Base-by-base conservation (phyloP, 2,113 vertebrate genomes). In the Silurus meridionalis region DNA sequence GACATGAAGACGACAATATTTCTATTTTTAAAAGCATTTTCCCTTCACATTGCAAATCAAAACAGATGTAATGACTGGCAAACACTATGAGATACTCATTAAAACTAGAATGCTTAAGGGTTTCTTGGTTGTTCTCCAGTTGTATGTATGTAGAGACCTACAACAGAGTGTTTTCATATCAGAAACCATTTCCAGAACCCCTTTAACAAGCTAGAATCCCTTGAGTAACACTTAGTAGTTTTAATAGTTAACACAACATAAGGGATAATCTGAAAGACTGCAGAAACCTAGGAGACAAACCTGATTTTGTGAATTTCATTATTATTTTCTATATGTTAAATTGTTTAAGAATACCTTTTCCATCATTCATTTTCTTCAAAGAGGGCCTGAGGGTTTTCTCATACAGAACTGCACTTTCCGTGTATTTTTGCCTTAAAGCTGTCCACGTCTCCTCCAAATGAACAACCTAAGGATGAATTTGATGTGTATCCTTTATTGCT, bases 301-400 rank as follows among this genome's bases (percentile, higher is more conserved):
- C 37, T 74, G 50, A 74, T 10, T 50, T 72, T 3, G 48, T 72
- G 37, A 72, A 69, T 69, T 37, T 15, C 25, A 69, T 11, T 7
- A 15, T 67, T 64, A 60, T 60, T 67, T 1, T 28, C n/a, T 46
- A 8, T 46, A 46, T 19, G 4, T 71, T 71, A 71, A 48, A 74
- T 0, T 4, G 10, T 71, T 60, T 81, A 8, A 0, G 86, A n/a
- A 80, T 92, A 99, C 98, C 98, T 97, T 95, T 96, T 79, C 97
- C 98, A 55, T 97, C 96, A 0, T 99, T 98, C 90, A 99, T 93
- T 88, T 91, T 95, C 90, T 97, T 98, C 87, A 99, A 93, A 69
- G 97, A 98, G 0, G 98, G 97, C 87, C 97, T 96, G 55, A 99
- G 96, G 55, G 96, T 97, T 93, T 99, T 99, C 91, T 99, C 97